phyloP scores from a whole-genome alignment of 2,888 invertebrate genomes.

The Ophioninae sp. region DNA sequence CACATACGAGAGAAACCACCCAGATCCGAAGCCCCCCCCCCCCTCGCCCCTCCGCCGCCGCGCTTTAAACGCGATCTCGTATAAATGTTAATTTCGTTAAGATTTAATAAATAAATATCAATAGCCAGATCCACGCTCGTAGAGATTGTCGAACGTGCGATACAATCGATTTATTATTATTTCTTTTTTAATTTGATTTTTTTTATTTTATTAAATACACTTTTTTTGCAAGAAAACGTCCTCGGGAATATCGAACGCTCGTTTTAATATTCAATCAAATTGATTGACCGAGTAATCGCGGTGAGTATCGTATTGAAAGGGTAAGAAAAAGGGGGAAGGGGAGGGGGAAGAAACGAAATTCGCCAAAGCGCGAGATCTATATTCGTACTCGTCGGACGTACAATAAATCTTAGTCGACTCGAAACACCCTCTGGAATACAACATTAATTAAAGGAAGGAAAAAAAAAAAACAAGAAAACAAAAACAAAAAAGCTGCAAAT shows the following conservation, averaged over 20 bases:
- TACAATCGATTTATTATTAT: neutral
- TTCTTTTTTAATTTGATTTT: neutral
- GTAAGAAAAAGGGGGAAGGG: neutral
- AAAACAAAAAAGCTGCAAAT: neutral
- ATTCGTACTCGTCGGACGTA: conserved; percentile 2
- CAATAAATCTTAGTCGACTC: too few species aligned
- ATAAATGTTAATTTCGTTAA: conserved; percentile 31
- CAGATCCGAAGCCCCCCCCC: too few species aligned
- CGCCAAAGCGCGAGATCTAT: conserved; percentile 5
- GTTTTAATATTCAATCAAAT: conserved; percentile 33
- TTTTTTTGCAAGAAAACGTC: neutral
- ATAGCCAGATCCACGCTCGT: conserved; percentile 13
- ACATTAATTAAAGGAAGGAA: neutral
- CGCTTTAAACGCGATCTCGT: neutral
- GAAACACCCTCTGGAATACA: too few species aligned
- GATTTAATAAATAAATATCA: conserved; percentile 45
- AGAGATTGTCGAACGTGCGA: neutral
- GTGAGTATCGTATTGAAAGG: neutral
- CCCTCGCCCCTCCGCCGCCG: too few species aligned
- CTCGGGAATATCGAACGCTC: conserved; percentile 25
- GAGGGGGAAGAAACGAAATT: neutral
- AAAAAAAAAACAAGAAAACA: too few species aligned
- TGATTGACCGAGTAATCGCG: conserved; percentile 38
- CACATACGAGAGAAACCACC: neutral
- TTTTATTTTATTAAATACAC: neutral